These are phyloP conservation scores for Boloria selene DNA, from an alignment of 2,888 invertebrate species.

Conservation along the genomic window DNA sequence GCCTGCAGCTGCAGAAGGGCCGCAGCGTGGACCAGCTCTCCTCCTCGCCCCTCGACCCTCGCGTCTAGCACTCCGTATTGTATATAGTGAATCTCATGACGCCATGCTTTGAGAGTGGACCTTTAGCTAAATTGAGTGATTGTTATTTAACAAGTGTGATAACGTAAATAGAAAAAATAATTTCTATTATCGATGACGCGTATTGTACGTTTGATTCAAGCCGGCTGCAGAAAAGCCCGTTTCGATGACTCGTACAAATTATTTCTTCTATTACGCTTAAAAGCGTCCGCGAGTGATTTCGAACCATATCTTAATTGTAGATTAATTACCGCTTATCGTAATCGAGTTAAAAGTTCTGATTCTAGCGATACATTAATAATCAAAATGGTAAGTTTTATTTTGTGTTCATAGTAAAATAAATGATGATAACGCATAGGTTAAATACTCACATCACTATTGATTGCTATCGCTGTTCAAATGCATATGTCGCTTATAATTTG, in stretches of 20 bases:
- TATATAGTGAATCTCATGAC: conserved; percentile 45
- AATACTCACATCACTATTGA: conserved; percentile 33
- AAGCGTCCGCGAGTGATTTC: conserved; percentile 66
- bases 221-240: background rate
- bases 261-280: conserved; percentile 46
- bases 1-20: conserved; percentile 67
- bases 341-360: conserved; percentile 47
- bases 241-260: conserved; percentile 38
- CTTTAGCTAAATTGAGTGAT: conserved; percentile 41
- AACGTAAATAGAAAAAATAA: conserved; percentile 40
- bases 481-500: conserved; percentile 29
- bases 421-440: conserved; percentile 18
- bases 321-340: conserved; percentile 53
- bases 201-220: conserved; percentile 13
- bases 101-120: conserved; percentile 4
- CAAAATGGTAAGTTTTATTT: conserved; percentile 36
- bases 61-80: conserved; percentile 49
- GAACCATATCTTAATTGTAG: conserved; percentile 75
- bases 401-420: conserved; percentile 39
- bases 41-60: conserved; percentile 56
- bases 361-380: conserved; percentile 38
- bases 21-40: conserved; percentile 73
- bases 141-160: conserved; percentile 28
- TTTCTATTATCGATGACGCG: conserved; percentile 30
- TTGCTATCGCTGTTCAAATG: conserved; percentile 24